Evolutionary conservation across 1,140 invertebrate species (phyloP).

Genomic region (Meloidogyne floridensis): DNA sequence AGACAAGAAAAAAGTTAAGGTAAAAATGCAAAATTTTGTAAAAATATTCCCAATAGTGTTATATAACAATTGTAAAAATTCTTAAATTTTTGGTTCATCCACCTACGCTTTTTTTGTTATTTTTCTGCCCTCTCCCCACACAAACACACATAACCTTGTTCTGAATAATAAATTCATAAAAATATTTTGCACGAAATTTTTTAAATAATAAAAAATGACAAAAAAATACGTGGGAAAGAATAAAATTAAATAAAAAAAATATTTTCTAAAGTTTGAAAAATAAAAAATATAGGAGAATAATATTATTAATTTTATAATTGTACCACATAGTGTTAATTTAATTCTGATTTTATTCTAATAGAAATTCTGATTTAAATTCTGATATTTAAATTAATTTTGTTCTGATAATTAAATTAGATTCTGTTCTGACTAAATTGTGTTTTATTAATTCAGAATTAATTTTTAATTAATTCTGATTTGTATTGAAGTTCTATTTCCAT

Average conservation of each 20-base stretch:
- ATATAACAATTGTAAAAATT: not conserved
- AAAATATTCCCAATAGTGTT: not conserved
- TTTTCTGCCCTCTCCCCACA: not conserved
- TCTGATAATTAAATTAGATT: no score
- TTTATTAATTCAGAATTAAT: no score
- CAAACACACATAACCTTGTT: not conserved
- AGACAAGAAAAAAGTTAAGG: no score
- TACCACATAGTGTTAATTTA: no score
- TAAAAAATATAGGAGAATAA: no score
- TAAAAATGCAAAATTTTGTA: not conserved
- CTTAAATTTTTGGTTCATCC: not conserved
- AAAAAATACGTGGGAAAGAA: not conserved
- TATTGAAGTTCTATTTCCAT: no score
- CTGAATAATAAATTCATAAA: not conserved
- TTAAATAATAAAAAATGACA: not conserved
- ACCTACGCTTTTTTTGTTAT: not conserved
- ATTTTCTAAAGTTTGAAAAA: not conserved
- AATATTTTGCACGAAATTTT: not conserved
- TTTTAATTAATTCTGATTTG: no score
- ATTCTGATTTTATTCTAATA: no score
- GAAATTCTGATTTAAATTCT: no score
- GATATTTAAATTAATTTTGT: no score
- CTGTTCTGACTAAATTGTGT: no score
- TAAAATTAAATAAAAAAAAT: conserved; percentile 5
- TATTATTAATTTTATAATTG: no score